phyloP scores from a whole-genome alignment of 2,888 invertebrate genomes.

The Drosophila infuscata region DNA sequence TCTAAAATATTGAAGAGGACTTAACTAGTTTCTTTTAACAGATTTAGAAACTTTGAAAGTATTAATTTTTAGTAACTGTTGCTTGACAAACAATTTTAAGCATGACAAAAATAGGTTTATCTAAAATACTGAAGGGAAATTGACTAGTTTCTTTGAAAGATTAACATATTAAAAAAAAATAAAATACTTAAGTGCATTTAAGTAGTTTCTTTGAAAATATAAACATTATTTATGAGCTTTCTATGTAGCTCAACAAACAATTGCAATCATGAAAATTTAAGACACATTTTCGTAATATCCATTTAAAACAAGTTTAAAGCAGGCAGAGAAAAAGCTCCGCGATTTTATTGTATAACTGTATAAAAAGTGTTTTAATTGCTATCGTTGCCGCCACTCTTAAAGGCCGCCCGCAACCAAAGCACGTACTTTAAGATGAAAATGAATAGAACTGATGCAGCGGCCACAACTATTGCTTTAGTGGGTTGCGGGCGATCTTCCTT shows the following conservation, averaged over 20 bases:
- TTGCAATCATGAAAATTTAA: not conserved
- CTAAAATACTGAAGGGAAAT: not conserved
- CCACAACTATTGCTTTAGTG: constrained; percentile 10
- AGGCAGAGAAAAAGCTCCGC: not conserved
- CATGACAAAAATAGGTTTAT: not conserved
- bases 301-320: not conserved
- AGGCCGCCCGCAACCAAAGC: constrained; percentile 38
- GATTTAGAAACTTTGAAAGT: not conserved
- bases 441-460: constrained; percentile 31
- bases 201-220: not conserved
- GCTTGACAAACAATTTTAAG: no score
- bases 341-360: not conserved
- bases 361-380: not conserved
- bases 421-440: constrained; percentile 56
- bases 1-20: not conserved
- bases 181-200: not conserved
- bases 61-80: not conserved
- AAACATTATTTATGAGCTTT: not conserved
- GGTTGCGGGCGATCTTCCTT: not conserved
- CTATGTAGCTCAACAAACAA: not conserved
- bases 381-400: not conserved
- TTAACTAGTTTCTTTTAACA: not conserved
- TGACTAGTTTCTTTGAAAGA: not conserved
- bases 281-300: not conserved
- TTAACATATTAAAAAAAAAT: not conserved